Evolutionary conservation across 2,888 invertebrate species (phyloP).

Genomic region (Coelogynopora nodosa): DNA sequence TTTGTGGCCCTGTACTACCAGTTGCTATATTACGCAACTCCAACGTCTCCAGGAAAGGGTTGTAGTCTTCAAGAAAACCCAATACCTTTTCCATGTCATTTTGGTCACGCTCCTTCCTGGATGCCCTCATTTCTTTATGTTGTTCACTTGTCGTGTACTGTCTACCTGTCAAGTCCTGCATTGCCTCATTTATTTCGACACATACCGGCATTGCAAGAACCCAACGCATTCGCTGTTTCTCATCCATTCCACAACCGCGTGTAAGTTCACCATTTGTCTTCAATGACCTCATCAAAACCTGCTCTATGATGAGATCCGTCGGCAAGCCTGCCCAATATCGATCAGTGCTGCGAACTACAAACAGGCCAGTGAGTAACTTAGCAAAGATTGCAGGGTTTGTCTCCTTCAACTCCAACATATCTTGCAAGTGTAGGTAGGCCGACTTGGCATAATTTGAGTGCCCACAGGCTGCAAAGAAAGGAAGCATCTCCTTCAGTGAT

Average conservation of each 20-base stretch:
- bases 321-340: neutral
- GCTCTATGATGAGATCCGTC: neutral
- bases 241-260: neutral
- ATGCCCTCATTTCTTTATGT: neutral
- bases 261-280: neutral
- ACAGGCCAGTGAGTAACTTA: neutral
- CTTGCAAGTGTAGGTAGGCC: neutral
- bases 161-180: neutral
- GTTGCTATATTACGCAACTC: neutral
- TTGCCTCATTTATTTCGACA: neutral
- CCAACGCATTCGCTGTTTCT: neutral
- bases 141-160: neutral
- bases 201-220: neutral
- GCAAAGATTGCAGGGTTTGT: neutral
- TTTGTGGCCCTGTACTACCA: neutral
- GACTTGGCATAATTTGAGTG: conserved; percentile 9
- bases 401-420: neutral
- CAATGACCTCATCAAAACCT: conserved; percentile 15
- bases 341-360: neutral
- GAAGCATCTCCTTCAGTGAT: neutral
- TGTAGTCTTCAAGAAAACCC: neutral
- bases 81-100: neutral
- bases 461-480: neutral
- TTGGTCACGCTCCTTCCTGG: neutral
- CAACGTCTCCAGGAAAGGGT: neutral